A percentile compares a stretch with the other conserved stretches of the same genome.
Evolutionary conservation across 2,888 invertebrate species (phyloP).

Genomic region (Spisula solida): DNA sequence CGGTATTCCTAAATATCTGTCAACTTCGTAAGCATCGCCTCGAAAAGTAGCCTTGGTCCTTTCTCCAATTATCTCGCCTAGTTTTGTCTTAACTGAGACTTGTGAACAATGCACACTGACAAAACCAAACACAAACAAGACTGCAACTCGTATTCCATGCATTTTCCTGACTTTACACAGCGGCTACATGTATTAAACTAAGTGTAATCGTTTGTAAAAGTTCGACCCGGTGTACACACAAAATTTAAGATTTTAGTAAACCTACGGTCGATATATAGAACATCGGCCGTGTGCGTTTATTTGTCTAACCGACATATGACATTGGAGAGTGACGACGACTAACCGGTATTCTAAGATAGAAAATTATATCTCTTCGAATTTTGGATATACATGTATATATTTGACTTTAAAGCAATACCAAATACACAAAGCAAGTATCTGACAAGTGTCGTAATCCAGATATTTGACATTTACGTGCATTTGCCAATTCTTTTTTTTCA

Average conservation of each 20-base stretch:
- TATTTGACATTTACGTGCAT: no score
- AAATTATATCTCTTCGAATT: no score
- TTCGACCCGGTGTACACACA: neutral
- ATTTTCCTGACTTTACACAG: neutral
- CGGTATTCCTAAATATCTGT: conserved; percentile 37
- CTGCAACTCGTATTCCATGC: neutral
- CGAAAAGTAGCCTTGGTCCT: neutral
- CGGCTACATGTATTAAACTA: neutral
- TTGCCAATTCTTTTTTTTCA: no score
- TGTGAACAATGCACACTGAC: neutral
- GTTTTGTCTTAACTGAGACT: neutral
- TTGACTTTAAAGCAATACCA: no score
- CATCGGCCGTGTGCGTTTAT: neutral
- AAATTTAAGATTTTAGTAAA: neutral
- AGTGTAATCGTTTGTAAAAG: neutral
- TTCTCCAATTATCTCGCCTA: neutral
- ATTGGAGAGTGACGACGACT: no score
- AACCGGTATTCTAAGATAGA: no score
- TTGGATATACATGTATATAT: no score
- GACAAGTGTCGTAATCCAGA: no score
- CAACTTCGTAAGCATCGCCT: neutral
- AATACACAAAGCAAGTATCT: no score
- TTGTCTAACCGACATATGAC: no score
- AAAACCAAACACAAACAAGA: neutral
- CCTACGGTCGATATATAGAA: neutral